These are phyloP conservation scores for Oryzaephilus surinamensis DNA, from an alignment of 1,140 invertebrate genomes.

Conservation along the genomic window DNA sequence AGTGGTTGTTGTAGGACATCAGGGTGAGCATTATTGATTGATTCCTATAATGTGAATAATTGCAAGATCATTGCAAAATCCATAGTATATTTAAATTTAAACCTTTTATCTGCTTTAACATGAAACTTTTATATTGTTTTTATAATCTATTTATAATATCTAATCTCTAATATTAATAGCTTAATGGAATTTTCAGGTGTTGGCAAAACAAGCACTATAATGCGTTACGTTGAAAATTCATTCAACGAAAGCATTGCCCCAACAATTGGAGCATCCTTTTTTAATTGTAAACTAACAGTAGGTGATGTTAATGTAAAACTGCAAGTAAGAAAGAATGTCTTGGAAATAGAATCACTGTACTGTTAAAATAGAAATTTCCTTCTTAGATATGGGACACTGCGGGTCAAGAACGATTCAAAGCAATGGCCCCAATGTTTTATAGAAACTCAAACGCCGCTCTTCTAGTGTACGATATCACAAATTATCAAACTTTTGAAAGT, in stretches of 20 bases:
- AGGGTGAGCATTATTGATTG: constrained; percentile 49
- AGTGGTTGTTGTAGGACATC: constrained; percentile 68
- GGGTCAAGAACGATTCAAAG: constrained; percentile 74
- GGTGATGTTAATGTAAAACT: constrained; percentile 58
- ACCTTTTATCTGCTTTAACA: no score
- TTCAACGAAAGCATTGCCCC: constrained; percentile 62
- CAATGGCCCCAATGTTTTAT: constrained; percentile 90
- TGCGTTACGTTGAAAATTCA: constrained; percentile 66
- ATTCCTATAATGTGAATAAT: no score
- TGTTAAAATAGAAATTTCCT: constrained; percentile 16
- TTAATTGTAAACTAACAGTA: constrained; percentile 67
- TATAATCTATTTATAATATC: not conserved
- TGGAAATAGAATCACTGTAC: constrained; percentile 7
- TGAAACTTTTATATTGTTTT: not conserved
- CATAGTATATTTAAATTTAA: no score
- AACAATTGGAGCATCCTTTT: constrained; percentile 83
- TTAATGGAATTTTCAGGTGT: constrained; percentile 50
- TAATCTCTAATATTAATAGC: no score
- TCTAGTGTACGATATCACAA: constrained; percentile 78
- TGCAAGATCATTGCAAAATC: no score
- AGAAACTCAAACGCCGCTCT: constrained; percentile 80
- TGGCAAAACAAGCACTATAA: constrained; percentile 76
- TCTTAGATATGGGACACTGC: constrained; percentile 81
- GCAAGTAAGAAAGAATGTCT: constrained; percentile 43
- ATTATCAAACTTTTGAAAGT: constrained; percentile 55